Base-by-base conservation (phyloP, 2,113 vertebrate genomes). In the Hylia prasina region DNA sequence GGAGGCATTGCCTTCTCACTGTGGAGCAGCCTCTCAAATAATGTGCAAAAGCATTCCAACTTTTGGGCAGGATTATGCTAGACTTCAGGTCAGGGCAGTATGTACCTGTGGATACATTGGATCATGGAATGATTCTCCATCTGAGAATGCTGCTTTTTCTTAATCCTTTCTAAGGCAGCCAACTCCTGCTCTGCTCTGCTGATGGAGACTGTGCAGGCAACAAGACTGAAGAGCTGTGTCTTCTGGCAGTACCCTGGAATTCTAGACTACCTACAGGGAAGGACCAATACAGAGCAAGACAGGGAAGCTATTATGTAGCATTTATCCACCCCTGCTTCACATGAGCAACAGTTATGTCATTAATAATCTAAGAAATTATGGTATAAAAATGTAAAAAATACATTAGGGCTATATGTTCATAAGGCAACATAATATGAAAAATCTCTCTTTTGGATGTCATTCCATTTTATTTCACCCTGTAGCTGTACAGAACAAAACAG, bases 151-250 rank as follows among this genome's bases (percentile, higher is more conserved):
- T 76, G 17, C 39, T 66, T 79, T 50, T 75, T 31, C 51, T 68
- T 47, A 90, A 42, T 42, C 23, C 27, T 75, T 76, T 85, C 61
- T n/a, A 39, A 68, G 44, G 33, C 13, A 92, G n/a, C 11, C 35
- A 76, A 16, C 31, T 85, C 24, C 35, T 79, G 42, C 15, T 15
- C 30, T 71, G 27, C 40, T 79, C 21, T 61, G 33, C n/a, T 82
- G 48, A 60, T 42, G 51, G 39, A 28, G 20, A 20, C 15, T 63
- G 3, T 64, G 12, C 0, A 12, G 40, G 14, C 0, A 0, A 16
- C 13, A 54, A 30, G 25, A 68, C 0, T 23, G n/a, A 82, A 85
- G 31, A 64, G 13, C 14, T 2, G 0, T 10, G 64, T 63, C 23
- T 64, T 65, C 60, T 70, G 39, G 13, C 16, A 68, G 35, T 17